A percentile compares a stretch with the other conserved stretches of the same genome.
Conservation (phyloP, 2,888 invertebrate genomes). For the Gortyna flavago region DNA sequence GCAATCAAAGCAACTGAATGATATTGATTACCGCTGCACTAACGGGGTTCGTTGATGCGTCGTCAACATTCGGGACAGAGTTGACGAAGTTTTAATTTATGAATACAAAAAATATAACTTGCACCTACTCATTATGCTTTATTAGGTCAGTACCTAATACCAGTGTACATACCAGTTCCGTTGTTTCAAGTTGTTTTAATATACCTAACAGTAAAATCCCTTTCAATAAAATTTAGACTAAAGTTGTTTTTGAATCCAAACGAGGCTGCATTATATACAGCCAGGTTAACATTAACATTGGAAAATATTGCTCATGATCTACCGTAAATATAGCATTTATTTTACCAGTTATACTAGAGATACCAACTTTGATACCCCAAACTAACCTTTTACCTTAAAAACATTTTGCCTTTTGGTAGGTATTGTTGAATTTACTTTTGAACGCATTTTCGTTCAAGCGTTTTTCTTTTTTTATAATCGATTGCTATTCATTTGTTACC, state of each 20-base stretch:
- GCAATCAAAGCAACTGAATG: conserved; percentile 27
- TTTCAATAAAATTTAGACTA: not conserved
- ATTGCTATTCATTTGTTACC: conserved; percentile 43
- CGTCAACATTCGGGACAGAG: not conserved
- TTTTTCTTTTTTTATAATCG: conserved; percentile 18
- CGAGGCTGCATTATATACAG: not conserved
- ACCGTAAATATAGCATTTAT: conserved; percentile 12
- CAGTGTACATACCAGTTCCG: too few relatives aligned
- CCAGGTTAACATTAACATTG: conserved; percentile 10
- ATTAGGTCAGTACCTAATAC: too few relatives aligned
- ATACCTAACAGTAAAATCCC: not conserved
- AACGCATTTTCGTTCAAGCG: not conserved
- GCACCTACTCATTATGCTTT: not conserved
- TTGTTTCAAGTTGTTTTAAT: not conserved
- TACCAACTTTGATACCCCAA: conserved; percentile 12
- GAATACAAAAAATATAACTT: not conserved
- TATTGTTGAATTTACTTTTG: not conserved
- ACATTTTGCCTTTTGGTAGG: not conserved
- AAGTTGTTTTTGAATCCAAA: conserved; percentile 11
- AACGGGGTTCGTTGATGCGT: not conserved
- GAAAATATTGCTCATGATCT: conserved; percentile 19
- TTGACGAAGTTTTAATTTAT: not conserved
- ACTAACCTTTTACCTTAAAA: not conserved
- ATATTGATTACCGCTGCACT: conserved; percentile 12
- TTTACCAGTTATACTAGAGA: conserved; percentile 14